Percentiles rank a stretch among this genome's conserved stretches.
Evolutionary conservation across 2,113 vertebrate genomes (phyloP).

Genomic region (Apodemus speciosus): DNA sequence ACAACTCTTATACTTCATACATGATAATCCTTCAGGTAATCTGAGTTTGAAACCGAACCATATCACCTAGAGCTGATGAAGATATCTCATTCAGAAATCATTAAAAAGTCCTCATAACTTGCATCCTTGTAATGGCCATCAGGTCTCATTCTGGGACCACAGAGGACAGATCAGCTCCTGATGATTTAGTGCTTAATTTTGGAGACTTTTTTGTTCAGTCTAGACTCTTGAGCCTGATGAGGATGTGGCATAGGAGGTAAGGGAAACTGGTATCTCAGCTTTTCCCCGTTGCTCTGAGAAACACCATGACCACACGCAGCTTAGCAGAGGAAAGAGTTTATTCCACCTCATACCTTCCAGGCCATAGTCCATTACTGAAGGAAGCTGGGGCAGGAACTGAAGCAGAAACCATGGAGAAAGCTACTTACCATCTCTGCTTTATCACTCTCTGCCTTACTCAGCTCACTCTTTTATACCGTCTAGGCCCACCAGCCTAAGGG

Average conservation of each 20-base stretch:
- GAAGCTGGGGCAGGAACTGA: not conserved
- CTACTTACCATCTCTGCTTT: not conserved
- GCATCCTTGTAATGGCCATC: not conserved
- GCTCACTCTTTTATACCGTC: not conserved
- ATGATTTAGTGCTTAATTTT: not conserved
- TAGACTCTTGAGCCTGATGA: not conserved
- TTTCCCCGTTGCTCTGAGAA: too few species aligned
- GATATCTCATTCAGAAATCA: not conserved
- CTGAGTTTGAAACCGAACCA: not conserved
- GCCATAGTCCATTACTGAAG: too few species aligned
- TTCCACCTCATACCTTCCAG: not conserved
- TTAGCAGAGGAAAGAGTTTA: not conserved
- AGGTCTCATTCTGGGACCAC: not conserved
- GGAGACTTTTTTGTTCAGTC: not conserved
- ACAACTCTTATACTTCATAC: not conserved
- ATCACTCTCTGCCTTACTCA: not conserved
- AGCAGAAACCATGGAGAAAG: not conserved
- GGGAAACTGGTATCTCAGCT: rapidly evolving
- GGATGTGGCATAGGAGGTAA: not conserved
- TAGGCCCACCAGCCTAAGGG: not conserved
- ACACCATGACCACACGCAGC: not conserved
- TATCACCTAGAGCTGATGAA: not conserved
- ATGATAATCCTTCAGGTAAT: not conserved
- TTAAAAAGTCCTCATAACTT: not conserved
- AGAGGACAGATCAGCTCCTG: not conserved